Base-by-base conservation (phyloP, 2,113 vertebrate genomes). In the Cyanoderma ruficeps region DNA sequence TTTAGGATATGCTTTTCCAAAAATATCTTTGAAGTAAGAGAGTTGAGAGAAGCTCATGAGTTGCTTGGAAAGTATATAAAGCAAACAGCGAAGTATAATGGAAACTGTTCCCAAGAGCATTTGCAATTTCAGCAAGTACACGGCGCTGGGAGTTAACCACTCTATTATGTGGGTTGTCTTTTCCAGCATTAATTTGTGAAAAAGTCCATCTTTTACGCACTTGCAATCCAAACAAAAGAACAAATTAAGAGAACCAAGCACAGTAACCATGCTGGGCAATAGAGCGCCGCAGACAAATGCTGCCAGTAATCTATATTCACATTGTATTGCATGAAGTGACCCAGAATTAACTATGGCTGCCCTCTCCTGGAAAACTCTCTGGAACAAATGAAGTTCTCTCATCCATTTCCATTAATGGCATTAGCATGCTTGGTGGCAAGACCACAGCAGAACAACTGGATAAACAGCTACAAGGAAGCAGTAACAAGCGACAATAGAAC, bases 291-390 rank as follows among this genome's bases (percentile, higher is more conserved):
- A 82, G 93, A 67, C 56, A 83, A 96, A 91, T 0, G 11, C 63
- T 93, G 92, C 64, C 61, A 70, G 76, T 25, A 90, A 95, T 96
- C 90, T 60, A 42, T 17, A 95, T 90, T 91, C 94, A 76, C 71
- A 69, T 41, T 69, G 75, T 67, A 64, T 42, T 56, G 41, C 50
- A 87, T 6, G 71, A 91, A 75, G 55, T 96, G 83, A 93, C 93
- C 92, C 89, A 90, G 84, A 96, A 96, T 93, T 96, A 97, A 96
- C 94, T 69, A 55, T 81, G 91, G 90, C 90, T 96, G 95, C 95
- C 83, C 87, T 85, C 92, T 91, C 84, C 94, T 94, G 90, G 84
- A 93, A 95, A 94, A 87, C 56, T 94, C 92, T 81, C 77, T 53
- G 37, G 79, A 89, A 75, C 83, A 96, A 96, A 93, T 65, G 35